Evolutionary conservation across 2,113 vertebrate species (phyloP).

Genomic region (Campylorhamphus procurvoides): DNA sequence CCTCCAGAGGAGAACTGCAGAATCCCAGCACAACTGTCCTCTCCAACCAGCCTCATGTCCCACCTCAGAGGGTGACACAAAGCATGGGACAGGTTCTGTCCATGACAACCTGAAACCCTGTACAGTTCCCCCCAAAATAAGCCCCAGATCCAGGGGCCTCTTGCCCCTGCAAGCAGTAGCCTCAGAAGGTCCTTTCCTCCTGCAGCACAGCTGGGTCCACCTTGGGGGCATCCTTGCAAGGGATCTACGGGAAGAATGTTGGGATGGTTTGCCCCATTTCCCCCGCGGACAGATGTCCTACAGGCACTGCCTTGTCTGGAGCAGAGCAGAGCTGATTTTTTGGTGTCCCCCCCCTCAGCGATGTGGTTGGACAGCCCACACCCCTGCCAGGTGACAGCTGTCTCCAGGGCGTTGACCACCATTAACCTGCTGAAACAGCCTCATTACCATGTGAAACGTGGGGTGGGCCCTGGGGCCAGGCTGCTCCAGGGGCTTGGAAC

Average conservation of each 20-base stretch:
- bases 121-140: not conserved
- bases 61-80: not conserved
- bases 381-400: not conserved
- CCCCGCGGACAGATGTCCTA: not conserved
- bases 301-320: not conserved
- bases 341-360: not conserved
- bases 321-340: not conserved
- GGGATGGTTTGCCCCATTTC: not conserved
- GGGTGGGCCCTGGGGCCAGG: slow-evolving; percentile 1
- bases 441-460: slow-evolving; percentile 42
- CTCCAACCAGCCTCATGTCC: not conserved
- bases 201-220: not conserved
- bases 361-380: not conserved
- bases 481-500: not conserved
- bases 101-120: not conserved
- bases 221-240: accelerated
- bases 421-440: slow-evolving; percentile 30
- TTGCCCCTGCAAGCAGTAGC: not conserved
- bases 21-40: not conserved
- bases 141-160: not conserved
- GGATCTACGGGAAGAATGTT: not conserved
- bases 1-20: not conserved
- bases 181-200: not conserved
- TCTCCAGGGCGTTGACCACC: slow-evolving; percentile 1
- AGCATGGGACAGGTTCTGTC: not conserved